Base-by-base conservation (phyloP, 2,113 vertebrate genomes). In the Chaenocephalus aceratus region DNA sequence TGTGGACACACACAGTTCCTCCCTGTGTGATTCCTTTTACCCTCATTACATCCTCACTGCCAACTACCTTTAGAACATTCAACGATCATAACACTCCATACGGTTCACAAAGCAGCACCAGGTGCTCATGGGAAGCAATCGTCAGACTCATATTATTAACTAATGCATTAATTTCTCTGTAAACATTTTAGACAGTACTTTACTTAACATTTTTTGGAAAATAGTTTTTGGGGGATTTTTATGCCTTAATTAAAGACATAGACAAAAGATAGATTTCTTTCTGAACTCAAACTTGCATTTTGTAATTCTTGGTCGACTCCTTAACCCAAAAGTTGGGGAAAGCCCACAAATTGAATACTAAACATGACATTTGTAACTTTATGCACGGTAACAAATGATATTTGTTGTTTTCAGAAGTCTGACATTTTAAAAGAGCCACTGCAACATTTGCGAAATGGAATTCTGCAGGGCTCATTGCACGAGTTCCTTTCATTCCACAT, bases 11-110 rank as follows among this genome's bases (percentile, higher is more conserved):
- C 57, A 54, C 9, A 34, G 18, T 34, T 66, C 21, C 12, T 66
- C 45, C 75, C 59, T 62, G 51, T 74, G n/a, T 36, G 45, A 73
- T 61, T 44, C 53, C 16, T 66, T 23, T 44, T 61, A 34, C 26
- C 36, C 30, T 62, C 21, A 26, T 74, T 18, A 52, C 62, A 41
- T n/a, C 21, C 23, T 73, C 62, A 60, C 2, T 41, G 49, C 48
- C 1, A 49, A 53, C 26, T 72, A 10, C 59, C 11, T 21, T n/a
- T 7, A 14, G 16, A 12, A 16, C 14, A 8, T 30, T 68, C 15
- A 45, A 18, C 12, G 4, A 48, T 48, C 36, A 54, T 41, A 62
- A 58, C 26, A 56, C 44, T 52, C 65, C 13, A n/a, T 51, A 23
- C 1, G 21, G 66, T 15, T 69, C 49, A 70, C 44, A 71, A 44